Evolutionary conservation across 2,888 invertebrate species (phyloP).

Genomic region (Nasonia oneida): DNA sequence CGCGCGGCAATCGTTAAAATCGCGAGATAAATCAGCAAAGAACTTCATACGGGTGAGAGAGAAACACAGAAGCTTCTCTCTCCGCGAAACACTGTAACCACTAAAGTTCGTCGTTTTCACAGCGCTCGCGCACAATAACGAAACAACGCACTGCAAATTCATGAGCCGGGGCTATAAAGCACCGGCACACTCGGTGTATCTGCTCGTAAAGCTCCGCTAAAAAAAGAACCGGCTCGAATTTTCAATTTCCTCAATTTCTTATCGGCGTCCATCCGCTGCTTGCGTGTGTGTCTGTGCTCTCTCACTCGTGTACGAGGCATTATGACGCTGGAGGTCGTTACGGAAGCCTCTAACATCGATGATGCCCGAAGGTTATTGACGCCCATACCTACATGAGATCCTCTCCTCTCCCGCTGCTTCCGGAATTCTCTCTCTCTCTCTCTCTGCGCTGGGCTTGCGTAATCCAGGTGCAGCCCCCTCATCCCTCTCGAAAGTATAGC

Average conservation of each 20-base stretch:
- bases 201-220: not conserved
- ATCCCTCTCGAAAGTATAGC: not conserved
- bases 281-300: not conserved
- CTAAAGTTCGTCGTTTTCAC: not conserved
- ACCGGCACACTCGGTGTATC: not conserved
- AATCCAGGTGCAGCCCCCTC: constrained; percentile 37
- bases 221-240: not conserved
- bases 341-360: constrained; percentile 18
- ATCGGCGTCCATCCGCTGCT: not conserved
- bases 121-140: not conserved
- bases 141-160: constrained; percentile 27
- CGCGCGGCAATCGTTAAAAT: constrained; percentile 6
- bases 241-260: constrained; percentile 49
- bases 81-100: not conserved
- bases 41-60: not conserved
- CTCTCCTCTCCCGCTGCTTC: constrained; percentile 42
- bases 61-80: not conserved
- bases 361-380: constrained; percentile 52
- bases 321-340: not conserved
- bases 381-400: constrained; percentile 22
- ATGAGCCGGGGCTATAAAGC: constrained; percentile 28
- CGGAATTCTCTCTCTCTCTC: constrained; percentile 41
- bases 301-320: not conserved
- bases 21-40: not conserved
- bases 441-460: not conserved